phyloP scores from a whole-genome alignment of 2,888 invertebrate species.

The Orthosia gothica region DNA sequence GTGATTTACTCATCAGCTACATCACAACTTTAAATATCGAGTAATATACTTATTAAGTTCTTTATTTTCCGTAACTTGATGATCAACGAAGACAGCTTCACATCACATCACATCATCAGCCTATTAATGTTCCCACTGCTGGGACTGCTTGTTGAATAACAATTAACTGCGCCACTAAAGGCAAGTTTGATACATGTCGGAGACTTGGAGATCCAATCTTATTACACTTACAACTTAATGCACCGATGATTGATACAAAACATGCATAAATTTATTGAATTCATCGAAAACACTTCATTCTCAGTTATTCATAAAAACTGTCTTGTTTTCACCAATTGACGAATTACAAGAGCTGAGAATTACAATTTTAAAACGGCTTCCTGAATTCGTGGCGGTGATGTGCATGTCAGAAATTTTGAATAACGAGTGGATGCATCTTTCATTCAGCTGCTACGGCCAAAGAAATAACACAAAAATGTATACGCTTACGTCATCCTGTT shows the following conservation, averaged over 20 bases:
- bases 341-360: neutral
- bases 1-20: slow-evolving; percentile 4
- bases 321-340: neutral
- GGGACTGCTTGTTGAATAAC: slow-evolving; percentile 12
- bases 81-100: neutral
- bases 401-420: slow-evolving; percentile 2
- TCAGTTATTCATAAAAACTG: neutral
- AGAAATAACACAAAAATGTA: slow-evolving; percentile 15
- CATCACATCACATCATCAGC: too few relatives aligned
- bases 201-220: neutral
- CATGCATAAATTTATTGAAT: neutral
- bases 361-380: neutral
- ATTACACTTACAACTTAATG: neutral
- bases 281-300: slow-evolving; percentile 1
- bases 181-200: neutral
- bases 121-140: too few relatives aligned
- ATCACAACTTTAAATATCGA: neutral
- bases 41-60: neutral
- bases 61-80: neutral
- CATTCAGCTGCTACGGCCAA: slow-evolving; percentile 7
- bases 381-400: neutral
- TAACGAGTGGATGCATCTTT: slow-evolving; percentile 13
- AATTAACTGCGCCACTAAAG: slow-evolving; percentile 11
- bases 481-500: slow-evolving; percentile 46
- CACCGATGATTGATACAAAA: neutral